Conservation (phyloP, 2,113 vertebrate genomes). For the Sinocyclocheilus anophthalmus region DNA sequence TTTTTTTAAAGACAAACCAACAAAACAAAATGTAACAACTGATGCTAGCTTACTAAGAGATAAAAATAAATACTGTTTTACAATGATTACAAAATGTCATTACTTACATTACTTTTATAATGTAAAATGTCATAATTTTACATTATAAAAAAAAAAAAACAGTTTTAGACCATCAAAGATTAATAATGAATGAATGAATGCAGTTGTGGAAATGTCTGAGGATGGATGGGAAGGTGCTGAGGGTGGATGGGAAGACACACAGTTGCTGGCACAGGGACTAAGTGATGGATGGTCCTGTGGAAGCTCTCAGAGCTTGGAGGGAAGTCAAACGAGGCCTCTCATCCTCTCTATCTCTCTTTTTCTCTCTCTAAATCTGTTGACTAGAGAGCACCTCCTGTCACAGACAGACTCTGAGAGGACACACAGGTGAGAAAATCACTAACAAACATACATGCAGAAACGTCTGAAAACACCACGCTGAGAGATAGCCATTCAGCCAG, state of each 20-base stretch:
- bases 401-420: background rate
- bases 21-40: no score
- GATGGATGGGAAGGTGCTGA: background rate
- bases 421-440: slow-evolving; percentile 13
- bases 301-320: slow-evolving; percentile 21
- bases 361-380: background rate
- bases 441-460: background rate
- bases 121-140: no score
- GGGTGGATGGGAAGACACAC: background rate
- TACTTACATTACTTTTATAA: no score
- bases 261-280: background rate
- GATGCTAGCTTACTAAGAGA: background rate
- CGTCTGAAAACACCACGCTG: background rate
- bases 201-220: background rate
- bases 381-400: slow-evolving; percentile 1
- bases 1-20: background rate
- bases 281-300: slow-evolving; percentile 43
- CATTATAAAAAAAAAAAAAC: no score
- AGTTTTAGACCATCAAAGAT: no score
- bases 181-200: no score
- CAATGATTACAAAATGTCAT: background rate
- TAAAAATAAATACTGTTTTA: background rate
- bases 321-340: slow-evolving; percentile 24
- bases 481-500: background rate
- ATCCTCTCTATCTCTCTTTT: background rate